Base-by-base conservation (phyloP, 2,113 vertebrate genomes). In the Tiliqua scincoides region DNA sequence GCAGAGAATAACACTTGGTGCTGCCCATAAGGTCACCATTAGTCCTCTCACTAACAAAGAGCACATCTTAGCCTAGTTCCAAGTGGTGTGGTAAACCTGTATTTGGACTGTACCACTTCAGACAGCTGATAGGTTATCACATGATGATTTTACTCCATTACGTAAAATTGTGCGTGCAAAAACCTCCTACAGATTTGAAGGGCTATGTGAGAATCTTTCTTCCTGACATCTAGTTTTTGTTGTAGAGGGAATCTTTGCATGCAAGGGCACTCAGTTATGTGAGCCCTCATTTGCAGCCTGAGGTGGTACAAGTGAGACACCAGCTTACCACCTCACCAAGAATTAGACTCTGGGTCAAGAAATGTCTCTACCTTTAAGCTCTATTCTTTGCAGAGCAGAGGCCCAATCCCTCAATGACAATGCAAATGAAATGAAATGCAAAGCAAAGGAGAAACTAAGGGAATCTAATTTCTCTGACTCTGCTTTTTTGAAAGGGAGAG, bases 401-500 rank as follows among this genome's bases (percentile, higher is more conserved):
- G 80, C 43, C 25, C 88, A 35, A 25, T 54, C 88, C 62, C 15
- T 89, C 68, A 23, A 2, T 70, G 57, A 57, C 73, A 65, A 57
- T 21, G 1, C 32, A 40, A 30, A 37, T 23, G 6, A n/a, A 79
- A n/a, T 73, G 32, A 37, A 79, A 76, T 30, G 12, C 17, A 48
- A 72, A 40, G 15, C 10, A n/a, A 40, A 25, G 40, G 57, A 23
- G 27, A 62, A 32, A 61, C 18, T 6, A 65, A 30, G 71, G n/a
- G 25, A 73, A 65, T 57, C 40, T 67, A 43, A 87, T 79, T 73
- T 0, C 1, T 59, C 15, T 74, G 2, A 37, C 57, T 67, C 43
- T 25, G 78, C 86, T 78, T 85, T n/a, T 79, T 88, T 86, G 52
- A 83, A 52, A 14, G 65, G 82, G 54, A 40, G 17, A 35, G 54